Percentiles rank a stretch among this genome's conserved stretches.
These are phyloP conservation scores for Limanda limanda DNA, from an alignment of 2,113 vertebrate genomes.

Conservation along the genomic window DNA sequence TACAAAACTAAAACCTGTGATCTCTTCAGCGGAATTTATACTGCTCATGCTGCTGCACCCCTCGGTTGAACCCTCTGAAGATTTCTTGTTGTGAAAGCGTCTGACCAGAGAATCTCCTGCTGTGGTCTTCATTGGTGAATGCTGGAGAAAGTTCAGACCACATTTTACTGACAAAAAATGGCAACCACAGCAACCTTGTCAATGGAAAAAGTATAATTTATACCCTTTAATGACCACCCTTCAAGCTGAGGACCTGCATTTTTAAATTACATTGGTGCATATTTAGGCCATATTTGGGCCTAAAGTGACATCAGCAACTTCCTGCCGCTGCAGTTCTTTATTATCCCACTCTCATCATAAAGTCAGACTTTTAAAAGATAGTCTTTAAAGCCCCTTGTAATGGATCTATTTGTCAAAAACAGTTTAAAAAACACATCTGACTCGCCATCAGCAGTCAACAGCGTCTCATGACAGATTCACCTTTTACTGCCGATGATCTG, in stretches of 20 bases:
- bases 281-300: neutral
- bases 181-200: neutral
- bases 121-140: no score
- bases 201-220: neutral
- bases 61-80: no score
- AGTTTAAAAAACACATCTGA: slow-evolving; percentile 56
- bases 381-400: slow-evolving; percentile 27
- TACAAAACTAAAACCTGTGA: no score
- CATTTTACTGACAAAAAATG: no score
- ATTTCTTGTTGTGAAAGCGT: no score
- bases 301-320: neutral
- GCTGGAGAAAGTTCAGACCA: no score
- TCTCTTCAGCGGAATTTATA: no score
- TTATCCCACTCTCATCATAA: neutral
- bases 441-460: slow-evolving; percentile 63
- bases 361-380: slow-evolving; percentile 23
- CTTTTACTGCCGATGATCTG: slow-evolving; percentile 87
- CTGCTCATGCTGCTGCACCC: no score
- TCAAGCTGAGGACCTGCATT: neutral
- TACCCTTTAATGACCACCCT: no score
- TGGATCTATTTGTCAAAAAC: slow-evolving; percentile 44
- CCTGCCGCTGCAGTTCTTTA: neutral
- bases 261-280: neutral
- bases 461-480: slow-evolving; percentile 70
- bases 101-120: no score